Percentiles rank a stretch among this genome's conserved stretches.
phyloP scores from a whole-genome alignment of 1,140 invertebrate genomes.

The Bombus consobrinus region DNA sequence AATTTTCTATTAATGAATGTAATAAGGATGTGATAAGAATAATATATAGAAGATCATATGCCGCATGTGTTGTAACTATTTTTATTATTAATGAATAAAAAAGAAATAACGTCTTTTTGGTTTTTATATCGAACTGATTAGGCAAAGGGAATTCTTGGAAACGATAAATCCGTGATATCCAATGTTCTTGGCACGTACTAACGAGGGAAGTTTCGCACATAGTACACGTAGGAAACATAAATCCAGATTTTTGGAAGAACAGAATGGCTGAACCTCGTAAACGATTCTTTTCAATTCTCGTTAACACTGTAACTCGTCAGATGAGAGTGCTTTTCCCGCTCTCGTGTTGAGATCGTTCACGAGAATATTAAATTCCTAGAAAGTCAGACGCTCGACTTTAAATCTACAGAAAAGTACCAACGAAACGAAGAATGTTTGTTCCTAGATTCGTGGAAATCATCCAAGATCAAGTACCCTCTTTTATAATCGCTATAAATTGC shows the following conservation, averaged over 20 bases:
- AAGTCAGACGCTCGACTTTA: not conserved
- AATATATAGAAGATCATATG: no score
- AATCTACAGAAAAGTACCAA: not conserved
- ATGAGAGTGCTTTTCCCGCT: not conserved
- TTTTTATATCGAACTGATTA: not conserved
- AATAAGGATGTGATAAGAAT: no score
- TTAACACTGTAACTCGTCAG: not conserved
- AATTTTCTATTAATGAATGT: no score
- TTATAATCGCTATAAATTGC: not conserved
- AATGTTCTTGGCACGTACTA: not conserved
- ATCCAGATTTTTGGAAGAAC: conserved; percentile 12
- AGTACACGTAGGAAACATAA: conserved; percentile 3
- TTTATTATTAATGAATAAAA: not conserved
- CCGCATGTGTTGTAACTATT: not conserved
- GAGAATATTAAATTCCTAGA: conserved; percentile 6
- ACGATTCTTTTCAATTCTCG: conserved; percentile 39
- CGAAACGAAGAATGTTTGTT: not conserved
- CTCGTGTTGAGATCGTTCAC: not conserved
- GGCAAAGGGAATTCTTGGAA: not conserved
- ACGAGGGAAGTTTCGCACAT: not conserved
- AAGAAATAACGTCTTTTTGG: not conserved
- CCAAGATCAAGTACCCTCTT: not conserved
- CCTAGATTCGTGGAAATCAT: not conserved
- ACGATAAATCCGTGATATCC: conserved; percentile 1
- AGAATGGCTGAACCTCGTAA: conserved; percentile 1